Base-by-base conservation (phyloP, 2,797 vertebrate genomes). In the Limosa lapponica region DNA sequence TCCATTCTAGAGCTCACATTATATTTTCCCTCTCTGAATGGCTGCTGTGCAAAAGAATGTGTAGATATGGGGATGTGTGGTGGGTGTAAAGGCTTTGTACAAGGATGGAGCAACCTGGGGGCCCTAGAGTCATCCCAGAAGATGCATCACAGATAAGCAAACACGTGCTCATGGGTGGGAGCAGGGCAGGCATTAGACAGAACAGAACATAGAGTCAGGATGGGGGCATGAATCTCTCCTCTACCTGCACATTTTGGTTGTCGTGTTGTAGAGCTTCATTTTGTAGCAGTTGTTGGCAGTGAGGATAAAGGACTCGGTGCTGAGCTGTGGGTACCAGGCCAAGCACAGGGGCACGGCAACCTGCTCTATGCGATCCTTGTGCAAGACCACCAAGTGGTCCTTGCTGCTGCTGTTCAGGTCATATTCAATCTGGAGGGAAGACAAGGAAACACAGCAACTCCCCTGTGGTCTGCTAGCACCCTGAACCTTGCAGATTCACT, bases 161-260 rank as follows among this genome's bases (percentile, higher is more conserved):
- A 44, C 43, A 43, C 28, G 22, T 15, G 19, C 25, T 61, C 20
- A 3, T 7, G 20, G 9, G n/a, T 46, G 16, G 37, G 72, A 79
- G 14, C 3, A 27, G 24, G 16, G 16, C 11, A 22, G 49, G 10
- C 7, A 5, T 52, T 39, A 62, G 54, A 46, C 11, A 20, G 17
- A 77, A 24, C 36, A 93, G 43, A 75, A 10, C 16, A n/a, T 2
- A 17, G 23, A 43, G 11, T 54, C 16, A 52, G 71, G 58, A 57
- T 37, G 24, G 25, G 22, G 62, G 8, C 25, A 23, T 14, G 49
- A 71, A 46, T 48, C 20, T 61, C 41, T 58, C 11, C 9, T 75
- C 72, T 89, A 99, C 99, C 99, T 99, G 99, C 99, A 99, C 98
- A 99, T 98, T 96, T 98, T 99, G 43, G 99, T 99, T 0, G 97